Percentiles rank a stretch among this genome's conserved stretches.
These are phyloP conservation scores for Caerostris extrusa DNA, from an alignment of 1,140 invertebrate species.

Conservation along the genomic window DNA sequence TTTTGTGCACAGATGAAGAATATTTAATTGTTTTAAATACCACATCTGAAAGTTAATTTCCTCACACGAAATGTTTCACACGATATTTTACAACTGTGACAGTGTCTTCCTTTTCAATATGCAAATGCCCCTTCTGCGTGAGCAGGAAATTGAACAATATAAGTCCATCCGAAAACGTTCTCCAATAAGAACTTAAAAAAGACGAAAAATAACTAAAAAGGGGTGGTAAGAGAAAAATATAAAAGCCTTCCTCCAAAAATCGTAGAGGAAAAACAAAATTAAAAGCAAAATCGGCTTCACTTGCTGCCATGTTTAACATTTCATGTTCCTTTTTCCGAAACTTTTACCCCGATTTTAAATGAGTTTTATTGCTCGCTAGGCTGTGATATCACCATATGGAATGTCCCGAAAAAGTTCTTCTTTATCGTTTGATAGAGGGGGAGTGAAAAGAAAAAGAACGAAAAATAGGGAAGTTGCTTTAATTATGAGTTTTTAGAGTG, in stretches of 20 bases:
- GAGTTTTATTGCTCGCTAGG: conserved; percentile 51
- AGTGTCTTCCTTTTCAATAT: conserved; percentile 34
- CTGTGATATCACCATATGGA: conserved; percentile 55
- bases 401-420: conserved; percentile 43
- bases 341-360: conserved; percentile 56
- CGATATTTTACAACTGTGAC: not conserved
- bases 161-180: conserved; percentile 3
- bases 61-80: conserved; percentile 4
- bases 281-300: conserved; percentile 57
- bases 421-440: not conserved
- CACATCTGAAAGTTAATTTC: conserved; percentile 40
- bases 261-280: conserved; percentile 14
- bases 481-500: conserved; percentile 53
- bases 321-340: conserved; percentile 40
- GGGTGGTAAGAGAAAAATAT: not conserved
- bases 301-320: conserved; percentile 21
- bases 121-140: conserved; percentile 4
- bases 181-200: conserved; percentile 37
- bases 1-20: not conserved
- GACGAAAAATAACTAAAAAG: not conserved
- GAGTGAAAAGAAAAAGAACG: not conserved
- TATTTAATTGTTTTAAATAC: conserved; percentile 41
- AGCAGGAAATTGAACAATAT: conserved; percentile 55
- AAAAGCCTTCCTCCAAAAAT: conserved; percentile 2
- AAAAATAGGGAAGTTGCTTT: conserved; percentile 51